Evolutionary conservation across 2,113 vertebrate species (phyloP).

Genomic region (Stercorarius parasiticus): DNA sequence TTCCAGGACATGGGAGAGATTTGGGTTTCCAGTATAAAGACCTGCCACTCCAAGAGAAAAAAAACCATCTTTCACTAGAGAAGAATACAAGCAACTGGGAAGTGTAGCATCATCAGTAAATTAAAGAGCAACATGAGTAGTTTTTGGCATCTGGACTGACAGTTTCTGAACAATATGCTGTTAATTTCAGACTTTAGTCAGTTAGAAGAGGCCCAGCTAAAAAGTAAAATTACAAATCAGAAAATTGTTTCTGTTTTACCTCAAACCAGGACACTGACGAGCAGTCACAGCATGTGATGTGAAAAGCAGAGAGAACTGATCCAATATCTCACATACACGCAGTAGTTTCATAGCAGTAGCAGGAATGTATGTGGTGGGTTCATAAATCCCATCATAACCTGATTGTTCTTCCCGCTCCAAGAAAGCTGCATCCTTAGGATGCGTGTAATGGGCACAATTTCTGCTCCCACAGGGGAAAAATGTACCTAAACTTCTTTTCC

Average conservation of each 20-base stretch:
- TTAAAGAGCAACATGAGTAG: neutral
- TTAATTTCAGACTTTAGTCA: too few species aligned
- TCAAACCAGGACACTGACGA: too few species aligned
- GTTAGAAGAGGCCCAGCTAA: too few species aligned
- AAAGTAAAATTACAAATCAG: too few species aligned
- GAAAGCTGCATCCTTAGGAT: neutral
- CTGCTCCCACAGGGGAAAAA: neutral
- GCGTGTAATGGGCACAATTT: neutral
- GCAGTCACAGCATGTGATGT: neutral
- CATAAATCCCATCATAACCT: neutral
- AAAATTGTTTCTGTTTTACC: too few species aligned
- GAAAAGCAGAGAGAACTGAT: neutral
- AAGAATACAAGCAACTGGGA: neutral
- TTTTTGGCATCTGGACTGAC: neutral
- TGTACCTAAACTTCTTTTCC: neutral
- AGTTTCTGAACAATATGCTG: too few species aligned
- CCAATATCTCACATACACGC: neutral
- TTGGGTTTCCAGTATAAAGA: neutral
- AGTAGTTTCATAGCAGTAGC: neutral
- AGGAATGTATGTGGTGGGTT: neutral
- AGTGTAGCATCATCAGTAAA: neutral
- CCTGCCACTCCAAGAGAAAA: neutral
- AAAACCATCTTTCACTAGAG: neutral
- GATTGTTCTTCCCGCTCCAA: rapidly evolving
- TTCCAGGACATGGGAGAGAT: neutral